Evolutionary conservation across 2,797 vertebrate species (phyloP).

Genomic region (Crypturellus tataupa): DNA sequence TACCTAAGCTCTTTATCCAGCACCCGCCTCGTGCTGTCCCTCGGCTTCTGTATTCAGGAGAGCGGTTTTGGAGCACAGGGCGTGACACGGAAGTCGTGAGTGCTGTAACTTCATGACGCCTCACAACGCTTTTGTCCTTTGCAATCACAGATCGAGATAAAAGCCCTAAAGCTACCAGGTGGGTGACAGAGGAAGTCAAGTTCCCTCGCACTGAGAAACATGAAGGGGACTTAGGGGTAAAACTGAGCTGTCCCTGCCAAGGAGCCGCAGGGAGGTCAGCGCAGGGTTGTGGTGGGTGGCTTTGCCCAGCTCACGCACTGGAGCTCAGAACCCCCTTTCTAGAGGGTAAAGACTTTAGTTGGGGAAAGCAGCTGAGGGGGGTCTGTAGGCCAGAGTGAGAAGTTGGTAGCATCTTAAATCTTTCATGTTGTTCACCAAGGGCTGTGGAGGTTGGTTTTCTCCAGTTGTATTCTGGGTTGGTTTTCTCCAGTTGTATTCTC

Average conservation of each 20-base stretch:
- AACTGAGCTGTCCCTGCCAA: neutral
- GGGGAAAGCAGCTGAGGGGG: neutral
- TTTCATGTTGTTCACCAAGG: neutral
- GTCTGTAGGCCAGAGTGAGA: neutral
- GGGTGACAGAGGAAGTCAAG: neutral
- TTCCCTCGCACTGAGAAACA: neutral
- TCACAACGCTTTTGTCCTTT: neutral
- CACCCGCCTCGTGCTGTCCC: neutral
- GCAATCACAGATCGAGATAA: neutral
- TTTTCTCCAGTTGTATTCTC: neutral
- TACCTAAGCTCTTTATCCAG: neutral
- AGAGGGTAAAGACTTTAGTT: neutral
- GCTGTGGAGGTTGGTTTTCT: neutral
- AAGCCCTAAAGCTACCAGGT: neutral
- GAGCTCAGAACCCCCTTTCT: neutral
- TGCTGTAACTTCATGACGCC: neutral
- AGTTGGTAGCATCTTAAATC: neutral
- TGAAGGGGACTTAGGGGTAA: neutral
- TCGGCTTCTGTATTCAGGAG: neutral
- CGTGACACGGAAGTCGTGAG: neutral
- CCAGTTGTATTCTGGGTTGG: neutral
- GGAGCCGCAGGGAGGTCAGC: neutral
- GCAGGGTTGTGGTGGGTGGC: neutral
- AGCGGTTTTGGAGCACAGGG: neutral
- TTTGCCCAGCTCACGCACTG: neutral